Evolutionary conservation across 2,888 invertebrate species (phyloP).

Genomic region (Heliconius erato): DNA sequence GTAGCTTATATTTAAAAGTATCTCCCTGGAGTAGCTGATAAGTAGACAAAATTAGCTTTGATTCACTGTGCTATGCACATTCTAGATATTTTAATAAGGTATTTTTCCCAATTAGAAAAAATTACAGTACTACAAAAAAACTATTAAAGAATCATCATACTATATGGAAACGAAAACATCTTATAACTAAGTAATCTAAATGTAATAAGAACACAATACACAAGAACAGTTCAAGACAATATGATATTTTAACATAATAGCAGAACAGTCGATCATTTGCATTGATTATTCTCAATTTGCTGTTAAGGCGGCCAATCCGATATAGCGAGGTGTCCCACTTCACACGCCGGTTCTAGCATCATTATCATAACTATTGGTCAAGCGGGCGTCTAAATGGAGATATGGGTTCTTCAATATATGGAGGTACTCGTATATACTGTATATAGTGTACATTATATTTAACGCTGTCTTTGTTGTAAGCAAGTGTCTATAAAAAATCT

Average conservation of each 20-base stretch:
- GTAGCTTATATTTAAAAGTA: too few relatives aligned
- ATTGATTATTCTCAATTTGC: slow-evolving; percentile 51
- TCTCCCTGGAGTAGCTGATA: too few relatives aligned
- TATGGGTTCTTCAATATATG: slow-evolving; percentile 26
- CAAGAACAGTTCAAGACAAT: background rate
- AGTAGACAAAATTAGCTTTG: too few relatives aligned
- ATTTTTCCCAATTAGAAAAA: background rate
- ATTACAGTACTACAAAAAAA: background rate
- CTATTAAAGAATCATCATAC: too few relatives aligned
- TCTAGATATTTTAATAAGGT: background rate
- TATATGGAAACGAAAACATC: background rate
- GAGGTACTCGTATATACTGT: too few relatives aligned
- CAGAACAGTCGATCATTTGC: slow-evolving; percentile 37
- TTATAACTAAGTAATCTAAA: slow-evolving; percentile 12
- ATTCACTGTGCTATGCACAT: too few relatives aligned
- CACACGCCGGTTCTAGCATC: slow-evolving; percentile 66
- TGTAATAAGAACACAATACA: slow-evolving; percentile 1
- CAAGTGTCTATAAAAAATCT: too few relatives aligned
- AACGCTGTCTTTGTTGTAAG: background rate
- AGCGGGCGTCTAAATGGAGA: slow-evolving; percentile 47
- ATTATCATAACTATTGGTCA: slow-evolving; percentile 76
- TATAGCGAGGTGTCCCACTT: slow-evolving; percentile 66
- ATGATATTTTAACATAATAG: slow-evolving; percentile 33
- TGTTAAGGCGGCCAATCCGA: slow-evolving; percentile 54
- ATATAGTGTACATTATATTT: background rate